Evolutionary conservation across 2,888 invertebrate genomes (phyloP).

Genomic region (Xestia ashworthii): DNA sequence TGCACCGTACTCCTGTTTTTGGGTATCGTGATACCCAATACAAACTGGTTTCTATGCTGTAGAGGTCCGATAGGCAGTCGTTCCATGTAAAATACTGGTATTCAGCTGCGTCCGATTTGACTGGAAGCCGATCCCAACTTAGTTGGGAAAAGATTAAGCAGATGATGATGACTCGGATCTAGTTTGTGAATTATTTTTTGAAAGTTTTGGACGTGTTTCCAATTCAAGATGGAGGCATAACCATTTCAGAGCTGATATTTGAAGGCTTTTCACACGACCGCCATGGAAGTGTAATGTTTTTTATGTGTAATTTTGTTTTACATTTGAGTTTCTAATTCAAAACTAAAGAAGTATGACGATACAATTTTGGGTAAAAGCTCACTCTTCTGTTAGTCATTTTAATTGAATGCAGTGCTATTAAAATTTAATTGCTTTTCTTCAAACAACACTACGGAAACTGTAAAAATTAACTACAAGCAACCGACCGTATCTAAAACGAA

Average conservation of each 20-base stretch:
- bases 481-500: conserved; percentile 25
- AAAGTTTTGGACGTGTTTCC: background rate
- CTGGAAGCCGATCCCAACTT: too few species aligned
- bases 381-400: background rate
- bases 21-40: too few species aligned
- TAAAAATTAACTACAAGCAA: conserved; percentile 14
- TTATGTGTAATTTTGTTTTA: too few species aligned
- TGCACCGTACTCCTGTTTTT: background rate
- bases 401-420: background rate
- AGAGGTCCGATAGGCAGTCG: too few species aligned
- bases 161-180: too few species aligned
- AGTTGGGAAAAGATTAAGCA: too few species aligned
- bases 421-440: background rate
- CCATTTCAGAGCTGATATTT: background rate
- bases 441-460: background rate
- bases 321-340: background rate
- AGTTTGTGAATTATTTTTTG: conserved; percentile 9
- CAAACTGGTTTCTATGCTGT: too few species aligned
- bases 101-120: too few species aligned
- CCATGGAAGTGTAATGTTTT: too few species aligned
- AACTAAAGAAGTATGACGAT: background rate
- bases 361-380: background rate
- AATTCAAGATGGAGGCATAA: background rate
- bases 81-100: too few species aligned
- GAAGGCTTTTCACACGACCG: background rate